These are phyloP conservation scores for Calephelis nemesis DNA, from an alignment of 1,140 invertebrate genomes.

Conservation along the genomic window DNA sequence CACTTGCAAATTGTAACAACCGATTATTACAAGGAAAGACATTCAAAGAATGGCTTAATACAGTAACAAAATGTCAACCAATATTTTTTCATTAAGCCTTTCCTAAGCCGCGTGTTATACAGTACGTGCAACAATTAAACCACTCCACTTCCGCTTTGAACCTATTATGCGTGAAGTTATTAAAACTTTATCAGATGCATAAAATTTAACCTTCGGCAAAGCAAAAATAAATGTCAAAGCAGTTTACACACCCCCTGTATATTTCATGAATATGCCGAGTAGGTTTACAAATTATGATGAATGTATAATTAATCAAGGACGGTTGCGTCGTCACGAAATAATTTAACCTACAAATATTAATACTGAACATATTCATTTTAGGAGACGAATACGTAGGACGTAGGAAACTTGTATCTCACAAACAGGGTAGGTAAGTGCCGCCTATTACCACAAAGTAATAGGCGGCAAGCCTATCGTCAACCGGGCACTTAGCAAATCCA, in stretches of 20 bases:
- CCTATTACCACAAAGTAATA: too few relatives aligned
- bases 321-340: conserved; percentile 7
- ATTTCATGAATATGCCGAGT: conserved; percentile 28
- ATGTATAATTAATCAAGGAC: conserved; percentile 21
- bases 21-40: too few relatives aligned
- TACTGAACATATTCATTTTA: background rate
- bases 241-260: conserved; percentile 19
- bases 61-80: too few relatives aligned
- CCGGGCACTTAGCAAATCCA: too few relatives aligned
- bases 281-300: conserved; percentile 25
- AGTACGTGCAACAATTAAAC: conserved; percentile 5
- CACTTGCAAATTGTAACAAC: too few relatives aligned
- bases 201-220: conserved; percentile 7
- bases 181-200: conserved; percentile 18
- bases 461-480: too few relatives aligned
- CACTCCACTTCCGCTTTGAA: background rate
- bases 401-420: too few relatives aligned
- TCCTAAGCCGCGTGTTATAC: background rate
- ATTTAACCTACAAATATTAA: conserved; percentile 7
- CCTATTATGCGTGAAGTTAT: conserved; percentile 13
- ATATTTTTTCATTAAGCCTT: too few relatives aligned
- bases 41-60: too few relatives aligned
- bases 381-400: background rate
- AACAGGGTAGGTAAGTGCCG: too few relatives aligned
- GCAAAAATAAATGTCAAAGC: conserved; percentile 17